Evolutionary conservation across 2,113 vertebrate species (phyloP).

Genomic region (Myanophis thanlyinensis): DNA sequence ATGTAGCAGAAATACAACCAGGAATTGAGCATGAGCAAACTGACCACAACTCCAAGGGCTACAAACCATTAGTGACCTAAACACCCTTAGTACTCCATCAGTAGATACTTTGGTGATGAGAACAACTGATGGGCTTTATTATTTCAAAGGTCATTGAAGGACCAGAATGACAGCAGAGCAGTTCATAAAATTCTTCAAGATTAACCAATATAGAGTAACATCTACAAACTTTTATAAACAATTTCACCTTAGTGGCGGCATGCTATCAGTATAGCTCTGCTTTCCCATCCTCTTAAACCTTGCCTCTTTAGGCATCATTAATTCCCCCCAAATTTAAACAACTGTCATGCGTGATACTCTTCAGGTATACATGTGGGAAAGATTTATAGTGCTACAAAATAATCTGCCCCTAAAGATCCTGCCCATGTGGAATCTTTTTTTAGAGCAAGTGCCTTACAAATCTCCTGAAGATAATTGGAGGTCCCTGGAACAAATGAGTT

Average conservation of each 20-base stretch:
- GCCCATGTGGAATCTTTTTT: conserved; percentile 73
- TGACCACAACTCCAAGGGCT: conserved; percentile 42
- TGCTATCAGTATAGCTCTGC: conserved; percentile 68
- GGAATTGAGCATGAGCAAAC: conserved; percentile 43
- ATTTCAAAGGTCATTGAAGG: conserved; percentile 51
- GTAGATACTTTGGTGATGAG: conserved; percentile 39
- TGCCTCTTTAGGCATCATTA: conserved; percentile 80
- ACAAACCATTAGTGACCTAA: conserved; percentile 63
- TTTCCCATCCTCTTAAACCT: conserved; percentile 64
- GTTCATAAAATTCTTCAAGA: conserved; percentile 68
- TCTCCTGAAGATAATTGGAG: conserved; percentile 80
- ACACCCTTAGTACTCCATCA: conserved; percentile 61
- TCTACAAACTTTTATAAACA: conserved; percentile 75
- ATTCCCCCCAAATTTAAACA: conserved; percentile 82
- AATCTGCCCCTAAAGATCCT: conserved; percentile 76
- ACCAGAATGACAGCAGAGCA: conserved; percentile 61
- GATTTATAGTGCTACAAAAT: conserved; percentile 78
- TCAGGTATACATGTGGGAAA: conserved; percentile 83
- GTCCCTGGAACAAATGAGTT: conserved; percentile 66
- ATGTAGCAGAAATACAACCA: not conserved
- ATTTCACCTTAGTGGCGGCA: conserved; percentile 67
- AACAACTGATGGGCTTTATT: conserved; percentile 47
- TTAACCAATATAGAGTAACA: conserved; percentile 66
- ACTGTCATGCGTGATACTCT: conserved; percentile 79
- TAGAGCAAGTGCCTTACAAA: conserved; percentile 51